Percentiles rank a stretch among this genome's conserved stretches.
phyloP scores from a whole-genome alignment of 35 echinoderm and acorn worm species.

The Lytechinus variegatus region DNA sequence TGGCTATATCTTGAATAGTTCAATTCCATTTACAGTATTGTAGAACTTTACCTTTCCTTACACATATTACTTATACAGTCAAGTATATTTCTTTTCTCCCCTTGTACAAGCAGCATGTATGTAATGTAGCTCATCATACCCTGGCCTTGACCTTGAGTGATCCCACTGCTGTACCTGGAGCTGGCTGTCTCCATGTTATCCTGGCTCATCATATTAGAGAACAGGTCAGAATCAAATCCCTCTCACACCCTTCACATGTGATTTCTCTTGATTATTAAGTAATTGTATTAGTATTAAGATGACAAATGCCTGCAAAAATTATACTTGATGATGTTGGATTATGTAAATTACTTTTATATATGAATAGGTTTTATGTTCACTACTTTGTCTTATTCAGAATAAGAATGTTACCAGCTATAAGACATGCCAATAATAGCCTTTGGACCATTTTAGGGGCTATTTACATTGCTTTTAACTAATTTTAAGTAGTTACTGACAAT shows the following conservation, averaged over 20 bases:
- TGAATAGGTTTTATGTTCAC: too few species aligned
- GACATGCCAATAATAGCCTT: neutral
- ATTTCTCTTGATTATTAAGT: too few species aligned
- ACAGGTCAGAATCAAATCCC: constrained; percentile 34
- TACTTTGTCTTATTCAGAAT: neutral
- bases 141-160: constrained; percentile 59
- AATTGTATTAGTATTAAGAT: too few species aligned
- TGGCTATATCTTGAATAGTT: neutral
- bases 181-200: constrained; percentile 58
- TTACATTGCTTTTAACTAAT: neutral
- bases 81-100: neutral
- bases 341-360: too few species aligned
- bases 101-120: constrained; percentile 61
- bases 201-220: constrained; percentile 50
- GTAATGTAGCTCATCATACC: constrained; percentile 67
- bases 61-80: neutral
- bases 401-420: neutral
- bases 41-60: neutral
- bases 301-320: too few species aligned
- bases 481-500: neutral
- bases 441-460: neutral
- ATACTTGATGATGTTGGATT: too few species aligned
- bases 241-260: neutral
- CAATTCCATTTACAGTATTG: neutral
- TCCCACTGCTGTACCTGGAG: constrained; percentile 64